Percentiles rank a stretch among this genome's conserved stretches.
Conservation (phyloP, 1,140 invertebrate genomes). For the Fopius arisanus region DNA sequence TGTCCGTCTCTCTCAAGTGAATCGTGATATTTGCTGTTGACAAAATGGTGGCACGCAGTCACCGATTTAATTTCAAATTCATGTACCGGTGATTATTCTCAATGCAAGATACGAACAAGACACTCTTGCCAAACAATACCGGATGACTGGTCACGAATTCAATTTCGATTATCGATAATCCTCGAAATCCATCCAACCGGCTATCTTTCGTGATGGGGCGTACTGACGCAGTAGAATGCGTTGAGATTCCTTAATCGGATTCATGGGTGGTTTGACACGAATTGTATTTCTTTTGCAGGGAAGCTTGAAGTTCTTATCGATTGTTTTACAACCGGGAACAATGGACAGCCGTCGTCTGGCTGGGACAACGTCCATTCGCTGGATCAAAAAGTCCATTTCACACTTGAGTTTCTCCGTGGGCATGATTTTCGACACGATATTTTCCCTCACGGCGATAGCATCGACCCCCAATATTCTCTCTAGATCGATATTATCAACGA, state of each 20-base stretch:
- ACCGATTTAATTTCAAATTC: too few species aligned
- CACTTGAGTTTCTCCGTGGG: conserved; percentile 39
- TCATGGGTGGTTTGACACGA: conserved; percentile 26
- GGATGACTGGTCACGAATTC: background rate
- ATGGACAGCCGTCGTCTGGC: conserved; percentile 46
- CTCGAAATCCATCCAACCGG: conserved; percentile 46
- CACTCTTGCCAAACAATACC: background rate
- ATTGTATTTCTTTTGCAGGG: conserved; percentile 43
- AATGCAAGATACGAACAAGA: background rate
- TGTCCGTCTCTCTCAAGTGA: too few species aligned
- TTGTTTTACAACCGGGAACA: conserved; percentile 53
- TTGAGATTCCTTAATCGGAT: conserved; percentile 37
- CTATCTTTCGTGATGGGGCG: conserved; percentile 33
- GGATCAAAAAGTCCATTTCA: conserved; percentile 43
- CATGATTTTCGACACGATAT: conserved; percentile 47
- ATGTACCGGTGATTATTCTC: background rate
- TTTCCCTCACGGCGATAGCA: conserved; percentile 40
- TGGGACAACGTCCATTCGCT: conserved; percentile 47
- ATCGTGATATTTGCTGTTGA: too few species aligned
- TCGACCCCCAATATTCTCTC: conserved; percentile 35
- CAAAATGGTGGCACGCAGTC: too few species aligned
- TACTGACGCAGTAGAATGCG: conserved; percentile 35
- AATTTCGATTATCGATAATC: conserved; percentile 38
- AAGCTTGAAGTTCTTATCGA: conserved; percentile 42
- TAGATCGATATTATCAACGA: conserved; percentile 44